phyloP scores from a whole-genome alignment of 2,113 vertebrate genomes.

The Colius striatus region DNA sequence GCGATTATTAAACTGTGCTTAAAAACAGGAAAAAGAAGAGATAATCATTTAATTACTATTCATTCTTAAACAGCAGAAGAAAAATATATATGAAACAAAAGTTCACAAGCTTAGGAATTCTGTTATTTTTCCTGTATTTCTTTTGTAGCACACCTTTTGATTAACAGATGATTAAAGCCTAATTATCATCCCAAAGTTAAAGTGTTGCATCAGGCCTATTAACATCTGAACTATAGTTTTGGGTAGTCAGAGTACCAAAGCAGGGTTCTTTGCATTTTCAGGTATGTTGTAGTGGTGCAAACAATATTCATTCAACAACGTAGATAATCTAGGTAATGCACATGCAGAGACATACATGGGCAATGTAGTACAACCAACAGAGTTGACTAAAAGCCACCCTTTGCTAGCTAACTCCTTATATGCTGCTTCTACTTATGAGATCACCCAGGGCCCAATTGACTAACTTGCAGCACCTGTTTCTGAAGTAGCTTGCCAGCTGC shows the following conservation, averaged over 20 bases:
- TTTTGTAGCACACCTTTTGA: neutral
- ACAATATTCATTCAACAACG: too few species aligned
- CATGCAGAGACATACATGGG: too few species aligned
- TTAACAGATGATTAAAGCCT: constrained; percentile 5
- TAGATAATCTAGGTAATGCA: too few species aligned
- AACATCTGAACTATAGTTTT: neutral
- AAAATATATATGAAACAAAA: neutral
- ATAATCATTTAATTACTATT: neutral
- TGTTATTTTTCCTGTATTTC: too few species aligned
- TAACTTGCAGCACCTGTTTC: too few species aligned
- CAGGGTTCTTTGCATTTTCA: neutral
- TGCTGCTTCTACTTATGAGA: too few species aligned
- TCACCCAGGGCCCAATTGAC: too few species aligned
- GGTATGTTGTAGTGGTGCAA: too few species aligned
- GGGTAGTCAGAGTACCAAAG: neutral
- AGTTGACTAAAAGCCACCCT: too few species aligned
- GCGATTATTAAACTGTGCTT: neutral
- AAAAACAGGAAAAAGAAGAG: neutral
- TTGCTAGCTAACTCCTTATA: too few species aligned
- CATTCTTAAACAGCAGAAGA: neutral
- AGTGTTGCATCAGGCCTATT: neutral
- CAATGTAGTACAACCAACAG: too few species aligned
- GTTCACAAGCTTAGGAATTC: neutral
- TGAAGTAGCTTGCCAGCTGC: too few species aligned
- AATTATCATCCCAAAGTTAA: neutral